Evolutionary conservation across 1,140 invertebrate species (phyloP), one percentile per base, ranked within the genome.

Genomic region (Penaeus vannamei): DNA sequence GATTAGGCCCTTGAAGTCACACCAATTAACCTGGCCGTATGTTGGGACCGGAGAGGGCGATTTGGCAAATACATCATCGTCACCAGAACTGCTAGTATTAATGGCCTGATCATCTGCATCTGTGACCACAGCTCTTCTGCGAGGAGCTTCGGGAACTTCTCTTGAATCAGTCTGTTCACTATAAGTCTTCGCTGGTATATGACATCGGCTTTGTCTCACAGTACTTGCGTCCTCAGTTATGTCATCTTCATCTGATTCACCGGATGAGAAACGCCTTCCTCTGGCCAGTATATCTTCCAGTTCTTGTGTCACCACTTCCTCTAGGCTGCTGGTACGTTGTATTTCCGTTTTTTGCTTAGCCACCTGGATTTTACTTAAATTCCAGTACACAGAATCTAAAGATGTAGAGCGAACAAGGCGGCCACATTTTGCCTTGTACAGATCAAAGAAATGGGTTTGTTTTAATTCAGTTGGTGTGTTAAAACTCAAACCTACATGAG

Each of bases 251-350:
- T 80, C 26, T 23, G 84, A 90, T 36, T 90, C 88, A 5, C 42
- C 32, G 2, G 84, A 85, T 19, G 77, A 77, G 29, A 53, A 64
- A 14, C 79, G 64, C 46, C 88, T 85, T 10, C 84, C 88, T 61
- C 84, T 85, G n/a, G 81, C 88, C 60, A 90, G 66, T 29, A 90
- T 86, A 42, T 81, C 88, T 29, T 80, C 84, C 61, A 90, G 61
- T 62, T 90, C 88, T 66, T 85, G 76, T 32, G 77, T 90, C 23
- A 85, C 80, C 20, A 81, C 84, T n/a, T 89, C 82, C 42, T 90
- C 88, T 59, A 90, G n/a, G 66, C 88, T 90, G 42, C 88, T 83
- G 7, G 88, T 90, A 12, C 88, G 76, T 81, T 85, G 84, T n/a
- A 90, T 77, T 17, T 60, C 60, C n/a, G 84, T 59, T 22, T 82